phyloP scores from a whole-genome alignment of 2,797 vertebrate species.

The Delichon dasypus region DNA sequence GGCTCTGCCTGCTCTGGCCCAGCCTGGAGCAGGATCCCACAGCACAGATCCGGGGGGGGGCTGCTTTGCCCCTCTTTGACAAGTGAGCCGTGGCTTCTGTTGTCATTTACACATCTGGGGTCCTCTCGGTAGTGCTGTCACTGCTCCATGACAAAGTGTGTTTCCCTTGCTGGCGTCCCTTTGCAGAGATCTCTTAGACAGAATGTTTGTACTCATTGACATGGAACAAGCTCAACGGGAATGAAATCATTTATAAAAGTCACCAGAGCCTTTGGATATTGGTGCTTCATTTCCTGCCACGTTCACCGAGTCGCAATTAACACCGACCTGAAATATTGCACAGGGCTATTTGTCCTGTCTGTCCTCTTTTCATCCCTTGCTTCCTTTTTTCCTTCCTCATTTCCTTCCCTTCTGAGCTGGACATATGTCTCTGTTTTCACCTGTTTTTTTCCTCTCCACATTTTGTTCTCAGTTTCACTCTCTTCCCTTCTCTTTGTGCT shows the following conservation, averaged over 20 bases:
- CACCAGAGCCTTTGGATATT: background rate
- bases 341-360: background rate
- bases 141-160: background rate
- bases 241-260: constrained; percentile 13
- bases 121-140: background rate
- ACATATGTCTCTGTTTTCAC: background rate
- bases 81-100: background rate
- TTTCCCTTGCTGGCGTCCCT: background rate
- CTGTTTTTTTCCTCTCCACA: background rate
- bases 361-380: background rate
- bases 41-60: background rate
- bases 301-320: background rate
- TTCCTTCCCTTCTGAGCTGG: background rate
- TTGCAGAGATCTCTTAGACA: background rate
- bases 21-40: background rate
- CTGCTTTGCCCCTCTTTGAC: background rate
- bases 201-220: background rate
- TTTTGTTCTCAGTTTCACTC: background rate
- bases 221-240: background rate
- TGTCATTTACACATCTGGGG: background rate
- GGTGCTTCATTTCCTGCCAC: background rate
- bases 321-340: background rate
- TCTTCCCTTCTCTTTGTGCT: background rate
- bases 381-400: constrained; percentile 7
- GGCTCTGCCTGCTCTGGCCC: no score